phyloP scores from a whole-genome alignment of 1,140 invertebrate species.

The Eriosoma lanigerum region DNA sequence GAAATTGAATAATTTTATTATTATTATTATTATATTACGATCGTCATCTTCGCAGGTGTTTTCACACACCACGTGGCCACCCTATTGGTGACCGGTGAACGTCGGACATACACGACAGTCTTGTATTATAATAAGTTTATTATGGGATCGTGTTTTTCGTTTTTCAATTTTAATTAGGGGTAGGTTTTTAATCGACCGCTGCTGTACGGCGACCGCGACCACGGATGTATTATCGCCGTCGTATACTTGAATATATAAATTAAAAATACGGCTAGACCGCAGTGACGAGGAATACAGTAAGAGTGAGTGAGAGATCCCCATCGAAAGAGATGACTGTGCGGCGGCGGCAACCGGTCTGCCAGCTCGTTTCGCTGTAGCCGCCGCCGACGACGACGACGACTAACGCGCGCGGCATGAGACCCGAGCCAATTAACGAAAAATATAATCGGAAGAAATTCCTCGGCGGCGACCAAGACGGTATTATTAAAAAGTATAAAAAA shows the following conservation, averaged over 20 bases:
- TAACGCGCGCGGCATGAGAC: slow-evolving; percentile 46
- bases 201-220: background rate
- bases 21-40: background rate
- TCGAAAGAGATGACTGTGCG: slow-evolving; percentile 17
- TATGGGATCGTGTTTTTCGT: slow-evolving; percentile 21
- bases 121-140: background rate
- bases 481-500: slow-evolving; percentile 15
- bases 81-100: background rate
- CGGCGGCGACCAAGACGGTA: slow-evolving; percentile 31
- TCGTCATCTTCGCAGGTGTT: background rate
- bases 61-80: background rate
- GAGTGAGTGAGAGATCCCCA: background rate
- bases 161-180: slow-evolving; percentile 47
- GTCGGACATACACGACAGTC: background rate
- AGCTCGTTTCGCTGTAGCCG: slow-evolving; percentile 29
- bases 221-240: background rate
- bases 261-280: slow-evolving; percentile 33
- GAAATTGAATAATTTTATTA: slow-evolving; percentile 12
- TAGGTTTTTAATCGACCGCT: slow-evolving; percentile 25
- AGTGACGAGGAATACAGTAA: background rate
- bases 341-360: slow-evolving; percentile 45
- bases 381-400: slow-evolving; percentile 5
- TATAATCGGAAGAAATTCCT: slow-evolving; percentile 46
- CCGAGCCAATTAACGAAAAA: slow-evolving; percentile 52
- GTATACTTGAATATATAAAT: background rate